Evolutionary conservation across 2,888 invertebrate species (phyloP).

Genomic region (Troilus luridus): DNA sequence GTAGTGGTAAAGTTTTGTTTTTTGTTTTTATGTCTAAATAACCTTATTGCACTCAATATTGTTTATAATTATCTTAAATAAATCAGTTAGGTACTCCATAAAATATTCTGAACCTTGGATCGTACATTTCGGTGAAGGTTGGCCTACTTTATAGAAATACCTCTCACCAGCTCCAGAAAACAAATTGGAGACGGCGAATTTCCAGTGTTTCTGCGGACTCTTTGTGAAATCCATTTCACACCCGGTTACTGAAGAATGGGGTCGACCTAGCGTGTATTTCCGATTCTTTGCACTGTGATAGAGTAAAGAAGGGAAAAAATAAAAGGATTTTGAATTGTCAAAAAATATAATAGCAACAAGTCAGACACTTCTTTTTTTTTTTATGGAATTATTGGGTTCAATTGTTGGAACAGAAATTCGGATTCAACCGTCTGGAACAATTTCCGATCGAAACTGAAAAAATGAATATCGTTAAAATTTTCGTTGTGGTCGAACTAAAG

Average conservation of each 20-base stretch:
- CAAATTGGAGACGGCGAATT: conserved; percentile 7
- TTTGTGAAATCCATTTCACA: not conserved
- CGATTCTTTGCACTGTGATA: not conserved
- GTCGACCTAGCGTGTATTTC: conserved; percentile 10
- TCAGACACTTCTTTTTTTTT: not conserved
- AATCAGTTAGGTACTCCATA: too few species aligned
- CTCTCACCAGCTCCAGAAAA: not conserved
- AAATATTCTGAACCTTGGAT: not conserved
- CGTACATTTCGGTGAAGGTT: not conserved
- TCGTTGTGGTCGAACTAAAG: too few species aligned
- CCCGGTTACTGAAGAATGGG: not conserved
- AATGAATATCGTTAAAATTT: not conserved
- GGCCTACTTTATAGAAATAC: not conserved
- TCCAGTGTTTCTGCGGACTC: conserved; percentile 2
- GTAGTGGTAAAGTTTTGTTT: too few species aligned
- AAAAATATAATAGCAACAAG: not conserved
- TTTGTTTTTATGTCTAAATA: too few species aligned
- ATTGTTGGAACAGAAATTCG: not conserved
- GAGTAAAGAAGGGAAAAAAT: not conserved
- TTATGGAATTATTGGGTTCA: not conserved
- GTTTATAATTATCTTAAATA: too few species aligned
- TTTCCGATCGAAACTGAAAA: not conserved
- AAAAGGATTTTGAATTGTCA: not conserved
- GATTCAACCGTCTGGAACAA: not conserved
- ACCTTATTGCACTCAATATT: too few species aligned